Evolutionary conservation across 2,888 invertebrate genomes (phyloP).

Genomic region (Drosophila ezoana): DNA sequence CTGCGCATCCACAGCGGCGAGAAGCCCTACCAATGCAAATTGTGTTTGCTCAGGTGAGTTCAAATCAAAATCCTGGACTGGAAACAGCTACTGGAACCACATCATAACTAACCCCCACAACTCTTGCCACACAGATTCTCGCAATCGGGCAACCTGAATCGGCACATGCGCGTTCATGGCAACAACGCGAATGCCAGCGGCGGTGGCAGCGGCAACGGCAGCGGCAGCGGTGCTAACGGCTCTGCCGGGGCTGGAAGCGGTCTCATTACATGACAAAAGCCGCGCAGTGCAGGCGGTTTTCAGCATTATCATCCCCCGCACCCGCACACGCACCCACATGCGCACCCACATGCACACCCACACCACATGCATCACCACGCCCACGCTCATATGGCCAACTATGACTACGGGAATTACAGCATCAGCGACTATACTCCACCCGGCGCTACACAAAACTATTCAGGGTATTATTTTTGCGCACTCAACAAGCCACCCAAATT

Average conservation of each 20-base stretch:
- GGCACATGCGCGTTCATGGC: slow-evolving; percentile 99
- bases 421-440: slow-evolving; percentile 84
- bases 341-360: slow-evolving; percentile 52
- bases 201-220: slow-evolving; percentile 26
- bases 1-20: slow-evolving; percentile 91
- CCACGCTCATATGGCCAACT: slow-evolving; percentile 70
- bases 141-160: slow-evolving; percentile 98
- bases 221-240: slow-evolving; percentile 48
- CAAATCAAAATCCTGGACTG: not conserved
- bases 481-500: slow-evolving; percentile 84
- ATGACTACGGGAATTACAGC: slow-evolving; percentile 81
- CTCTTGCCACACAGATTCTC: slow-evolving; percentile 89
- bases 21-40: slow-evolving; percentile 99
- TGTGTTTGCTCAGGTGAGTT: slow-evolving; percentile 93
- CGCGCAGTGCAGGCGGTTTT: slow-evolving; percentile 83
- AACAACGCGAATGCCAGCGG: slow-evolving; percentile 85
- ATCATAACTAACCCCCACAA: slow-evolving; percentile 22
- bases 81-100: slow-evolving; percentile 1
- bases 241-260: slow-evolving; percentile 72
- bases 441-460: slow-evolving; percentile 84
- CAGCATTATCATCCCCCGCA: slow-evolving; percentile 83
- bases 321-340: slow-evolving; percentile 54
- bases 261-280: slow-evolving; percentile 88
- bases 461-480: slow-evolving; percentile 85
- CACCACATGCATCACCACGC: slow-evolving; percentile 48